phyloP scores from a whole-genome alignment of 1,140 invertebrate species.

The Drosophila santomea region DNA sequence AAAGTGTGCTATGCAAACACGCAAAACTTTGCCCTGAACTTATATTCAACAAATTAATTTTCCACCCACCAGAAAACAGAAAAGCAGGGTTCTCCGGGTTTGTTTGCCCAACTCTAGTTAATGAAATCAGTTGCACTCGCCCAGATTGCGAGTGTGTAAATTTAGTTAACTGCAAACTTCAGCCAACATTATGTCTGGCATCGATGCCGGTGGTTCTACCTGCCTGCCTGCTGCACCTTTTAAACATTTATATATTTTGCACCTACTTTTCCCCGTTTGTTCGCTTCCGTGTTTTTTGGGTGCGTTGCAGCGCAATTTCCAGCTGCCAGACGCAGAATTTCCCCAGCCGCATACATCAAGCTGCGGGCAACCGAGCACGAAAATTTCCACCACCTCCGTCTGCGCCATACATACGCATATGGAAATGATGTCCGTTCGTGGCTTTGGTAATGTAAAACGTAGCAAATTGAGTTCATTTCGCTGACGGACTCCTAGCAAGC shows the following conservation, averaged over 20 bases:
- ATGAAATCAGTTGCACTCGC: conserved; percentile 78
- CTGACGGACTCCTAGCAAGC: conserved; percentile 46
- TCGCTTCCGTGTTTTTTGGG: conserved; percentile 9
- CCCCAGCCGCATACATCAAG: conserved; percentile 43
- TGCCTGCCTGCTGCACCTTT: conserved; percentile 24
- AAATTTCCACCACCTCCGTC: conserved; percentile 11
- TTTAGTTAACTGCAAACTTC: conserved; percentile 75
- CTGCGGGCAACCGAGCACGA: conserved; percentile 26
- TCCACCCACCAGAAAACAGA: conserved; percentile 45
- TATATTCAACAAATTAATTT: conserved; percentile 84
- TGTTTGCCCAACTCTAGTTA: conserved; percentile 79
- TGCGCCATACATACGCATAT: conserved; percentile 23
- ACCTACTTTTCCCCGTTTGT: conserved; percentile 15
- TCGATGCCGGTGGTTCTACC: conserved; percentile 43
- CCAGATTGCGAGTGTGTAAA: conserved; percentile 71
- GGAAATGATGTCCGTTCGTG: conserved; percentile 44
- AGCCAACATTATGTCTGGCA: conserved; percentile 63
- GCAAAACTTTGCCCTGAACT: conserved; percentile 75
- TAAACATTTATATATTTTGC: conserved; percentile 42
- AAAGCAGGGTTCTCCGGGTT: not conserved
- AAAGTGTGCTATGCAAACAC: conserved; percentile 47
- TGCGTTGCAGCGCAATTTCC: conserved; percentile 70
- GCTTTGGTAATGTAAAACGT: conserved; percentile 66
- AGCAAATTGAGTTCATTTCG: conserved; percentile 83
- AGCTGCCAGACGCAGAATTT: conserved; percentile 69